Percentiles rank a stretch among this genome's conserved stretches.
phyloP scores from a whole-genome alignment of 2,797 vertebrate species.

The Schizothorax lantsangensis region DNA sequence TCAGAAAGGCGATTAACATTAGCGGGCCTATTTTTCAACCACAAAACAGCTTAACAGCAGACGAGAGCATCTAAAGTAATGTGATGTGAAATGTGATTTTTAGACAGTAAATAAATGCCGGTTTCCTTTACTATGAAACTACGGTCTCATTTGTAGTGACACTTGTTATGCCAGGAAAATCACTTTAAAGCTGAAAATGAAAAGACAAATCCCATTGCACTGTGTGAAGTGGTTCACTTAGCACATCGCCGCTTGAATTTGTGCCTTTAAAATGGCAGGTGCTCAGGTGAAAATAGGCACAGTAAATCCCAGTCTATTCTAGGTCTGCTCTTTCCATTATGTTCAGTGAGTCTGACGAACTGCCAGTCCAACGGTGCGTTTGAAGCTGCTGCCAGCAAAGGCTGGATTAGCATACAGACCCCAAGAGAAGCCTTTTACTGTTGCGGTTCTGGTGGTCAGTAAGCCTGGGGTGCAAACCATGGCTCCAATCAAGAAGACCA shows the following conservation, averaged over 20 bases:
- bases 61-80: conserved; percentile 16
- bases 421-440: conserved; percentile 40
- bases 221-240: conserved; percentile 30
- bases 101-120: conserved; percentile 21
- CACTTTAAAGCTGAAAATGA: conserved; percentile 46
- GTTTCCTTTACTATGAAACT: conserved; percentile 24
- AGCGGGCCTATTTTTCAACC: conserved; percentile 31
- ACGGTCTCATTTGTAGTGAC: conserved; percentile 29
- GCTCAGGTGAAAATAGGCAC: conserved; percentile 43
- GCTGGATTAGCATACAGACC: conserved; percentile 49
- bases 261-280: conserved; percentile 39
- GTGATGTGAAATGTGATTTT: conserved; percentile 10
- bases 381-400: conserved; percentile 54
- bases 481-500: conserved; percentile 42
- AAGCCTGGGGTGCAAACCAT: conserved; percentile 30
- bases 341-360: conserved; percentile 27
- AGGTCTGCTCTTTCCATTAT: conserved; percentile 29
- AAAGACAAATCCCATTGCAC: conserved; percentile 38
- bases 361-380: conserved; percentile 48
- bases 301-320: conserved; percentile 46
- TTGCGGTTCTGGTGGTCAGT: conserved; percentile 44
- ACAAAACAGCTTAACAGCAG: conserved; percentile 2
- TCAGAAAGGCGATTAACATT: conserved; percentile 49
- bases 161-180: conserved; percentile 33
- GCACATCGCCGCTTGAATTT: conserved; percentile 26